Evolutionary conservation across 1,140 invertebrate genomes (phyloP).

Genomic region (Cotesia vestalis): DNA sequence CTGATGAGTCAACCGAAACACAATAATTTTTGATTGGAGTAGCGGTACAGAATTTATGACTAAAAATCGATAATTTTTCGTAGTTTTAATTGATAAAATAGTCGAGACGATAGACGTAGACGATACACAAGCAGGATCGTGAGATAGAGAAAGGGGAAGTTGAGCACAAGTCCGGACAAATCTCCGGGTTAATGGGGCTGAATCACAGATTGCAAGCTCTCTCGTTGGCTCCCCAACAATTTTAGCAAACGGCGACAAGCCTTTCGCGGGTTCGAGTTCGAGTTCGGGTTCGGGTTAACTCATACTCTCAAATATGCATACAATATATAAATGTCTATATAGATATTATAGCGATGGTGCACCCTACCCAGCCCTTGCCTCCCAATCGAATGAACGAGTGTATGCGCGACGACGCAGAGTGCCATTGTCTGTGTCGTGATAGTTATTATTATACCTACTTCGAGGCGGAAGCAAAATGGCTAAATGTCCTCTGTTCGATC

Average conservation of each 20-base stretch:
- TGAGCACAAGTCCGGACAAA: constrained; percentile 51
- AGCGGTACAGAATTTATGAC: neutral
- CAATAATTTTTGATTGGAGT: constrained; percentile 14
- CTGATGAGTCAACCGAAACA: constrained; percentile 15
- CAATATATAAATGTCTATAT: neutral
- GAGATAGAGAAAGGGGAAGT: constrained; percentile 45
- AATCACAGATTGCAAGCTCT: constrained; percentile 62
- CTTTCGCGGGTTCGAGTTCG: constrained; percentile 1
- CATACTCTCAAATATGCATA: neutral
- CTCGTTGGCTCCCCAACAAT: constrained; percentile 18
- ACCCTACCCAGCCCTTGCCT: neutral
- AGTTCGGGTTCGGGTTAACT: neutral
- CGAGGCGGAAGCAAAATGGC: constrained; percentile 33
- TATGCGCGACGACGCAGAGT: constrained; percentile 16
- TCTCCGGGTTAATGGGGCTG: constrained; percentile 65
- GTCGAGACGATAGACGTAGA: neutral
- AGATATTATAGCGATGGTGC: neutral
- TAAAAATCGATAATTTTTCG: constrained; percentile 6
- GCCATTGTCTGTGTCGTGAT: constrained; percentile 22
- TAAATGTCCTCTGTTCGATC: constrained; percentile 31
- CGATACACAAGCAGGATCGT: neutral
- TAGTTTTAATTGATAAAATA: constrained; percentile 34
- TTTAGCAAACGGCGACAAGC: constrained; percentile 28
- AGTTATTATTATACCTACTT: constrained; percentile 32
- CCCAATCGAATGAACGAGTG: constrained; percentile 18